Percentiles rank a stretch among this genome's conserved stretches.
These are phyloP conservation scores for Paraescarpia echinospica DNA, from an alignment of 1,140 invertebrate genomes.

Conservation along the genomic window DNA sequence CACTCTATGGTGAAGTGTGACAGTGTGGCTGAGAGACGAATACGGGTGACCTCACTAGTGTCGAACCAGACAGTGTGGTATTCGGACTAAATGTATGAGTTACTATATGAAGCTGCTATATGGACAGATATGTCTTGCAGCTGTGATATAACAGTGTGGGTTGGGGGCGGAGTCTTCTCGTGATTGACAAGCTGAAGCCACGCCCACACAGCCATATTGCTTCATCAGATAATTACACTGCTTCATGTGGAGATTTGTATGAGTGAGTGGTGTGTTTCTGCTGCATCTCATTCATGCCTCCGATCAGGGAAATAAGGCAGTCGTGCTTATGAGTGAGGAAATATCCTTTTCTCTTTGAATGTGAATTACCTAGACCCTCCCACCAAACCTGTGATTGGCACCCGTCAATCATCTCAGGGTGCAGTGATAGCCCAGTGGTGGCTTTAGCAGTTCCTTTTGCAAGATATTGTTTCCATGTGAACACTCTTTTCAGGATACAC, in stretches of 20 bases:
- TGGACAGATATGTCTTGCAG: neutral
- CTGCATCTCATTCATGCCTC: neutral
- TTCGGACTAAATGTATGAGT: neutral
- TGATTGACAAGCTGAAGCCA: neutral
- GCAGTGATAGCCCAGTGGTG: too few species aligned
- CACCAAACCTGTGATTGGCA: neutral
- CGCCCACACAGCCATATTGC: neutral
- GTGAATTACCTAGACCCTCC: neutral
- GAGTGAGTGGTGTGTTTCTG: neutral
- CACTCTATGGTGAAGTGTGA: neutral
- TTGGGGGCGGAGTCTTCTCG: neutral
- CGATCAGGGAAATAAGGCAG: neutral
- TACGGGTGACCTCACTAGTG: too few species aligned
- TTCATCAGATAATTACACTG: neutral
- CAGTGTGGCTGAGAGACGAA: neutral
- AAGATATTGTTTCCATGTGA: neutral
- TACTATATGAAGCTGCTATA: neutral
- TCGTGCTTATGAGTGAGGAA: neutral
- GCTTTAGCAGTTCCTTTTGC: neutral
- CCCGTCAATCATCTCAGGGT: too few species aligned
- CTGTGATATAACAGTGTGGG: neutral
- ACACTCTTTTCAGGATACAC: neutral
- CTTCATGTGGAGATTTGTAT: neutral
- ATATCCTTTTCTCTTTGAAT: neutral
- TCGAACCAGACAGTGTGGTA: neutral